phyloP scores from a whole-genome alignment of 2,888 invertebrate genomes.

The Barypeithes pellucidus region DNA sequence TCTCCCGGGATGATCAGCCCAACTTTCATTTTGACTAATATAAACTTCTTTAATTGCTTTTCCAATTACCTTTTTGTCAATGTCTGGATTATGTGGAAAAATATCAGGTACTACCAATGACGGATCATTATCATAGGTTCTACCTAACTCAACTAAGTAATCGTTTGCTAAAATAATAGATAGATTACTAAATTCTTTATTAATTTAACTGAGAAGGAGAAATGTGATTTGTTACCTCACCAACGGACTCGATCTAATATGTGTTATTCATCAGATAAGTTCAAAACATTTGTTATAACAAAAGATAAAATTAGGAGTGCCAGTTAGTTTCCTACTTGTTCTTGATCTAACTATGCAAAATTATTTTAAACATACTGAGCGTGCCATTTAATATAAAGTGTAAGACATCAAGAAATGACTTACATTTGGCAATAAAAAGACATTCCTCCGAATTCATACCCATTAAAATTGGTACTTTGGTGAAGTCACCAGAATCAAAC shows the following conservation, averaged over 20 bases:
- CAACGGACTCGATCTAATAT: too few relatives aligned
- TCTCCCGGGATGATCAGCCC: slow-evolving; percentile 33
- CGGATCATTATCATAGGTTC: slow-evolving; percentile 32
- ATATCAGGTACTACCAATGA: slow-evolving; percentile 35
- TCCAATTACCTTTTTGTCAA: slow-evolving; percentile 25
- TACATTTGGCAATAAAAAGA: slow-evolving; percentile 32
- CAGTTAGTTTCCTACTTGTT: too few relatives aligned
- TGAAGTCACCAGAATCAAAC: slow-evolving; percentile 40
- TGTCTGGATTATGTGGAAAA: slow-evolving; percentile 31
- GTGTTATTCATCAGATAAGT: too few relatives aligned
- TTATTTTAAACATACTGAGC: too few relatives aligned
- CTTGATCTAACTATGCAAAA: too few relatives aligned
- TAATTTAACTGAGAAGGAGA: too few relatives aligned
- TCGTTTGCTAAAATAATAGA: slow-evolving; percentile 25
- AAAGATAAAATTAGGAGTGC: too few relatives aligned
- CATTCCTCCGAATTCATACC: slow-evolving; percentile 44
- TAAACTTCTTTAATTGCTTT: slow-evolving; percentile 41
- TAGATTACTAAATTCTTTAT: background rate
- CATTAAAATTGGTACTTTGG: slow-evolving; percentile 41
- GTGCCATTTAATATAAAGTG: too few relatives aligned
- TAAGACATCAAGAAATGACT: background rate
- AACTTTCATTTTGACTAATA: slow-evolving; percentile 28
- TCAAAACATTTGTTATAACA: too few relatives aligned
- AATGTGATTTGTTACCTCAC: too few relatives aligned
- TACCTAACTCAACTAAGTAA: slow-evolving; percentile 28